Evolutionary conservation across 2,888 invertebrate genomes (phyloP).

Genomic region (Leptinotarsa peninsularis): DNA sequence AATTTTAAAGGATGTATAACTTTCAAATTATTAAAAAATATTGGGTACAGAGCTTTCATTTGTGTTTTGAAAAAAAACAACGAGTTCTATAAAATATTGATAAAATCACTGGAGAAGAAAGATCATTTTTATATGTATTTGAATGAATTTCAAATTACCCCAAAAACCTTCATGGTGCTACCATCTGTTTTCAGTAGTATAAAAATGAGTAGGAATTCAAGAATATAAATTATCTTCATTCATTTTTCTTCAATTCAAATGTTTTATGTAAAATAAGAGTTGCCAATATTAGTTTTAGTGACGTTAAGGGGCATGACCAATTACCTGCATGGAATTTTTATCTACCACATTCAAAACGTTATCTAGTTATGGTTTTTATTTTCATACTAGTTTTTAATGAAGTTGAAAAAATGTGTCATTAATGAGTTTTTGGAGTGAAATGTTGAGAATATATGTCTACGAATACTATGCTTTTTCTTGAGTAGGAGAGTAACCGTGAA

Average conservation of each 20-base stretch:
- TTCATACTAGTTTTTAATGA: too few species aligned
- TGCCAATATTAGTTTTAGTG: too few species aligned
- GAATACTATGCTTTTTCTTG: too few species aligned
- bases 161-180: slow-evolving; percentile 35
- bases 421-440: too few species aligned
- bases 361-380: too few species aligned
- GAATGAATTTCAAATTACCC: slow-evolving; percentile 22
- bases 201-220: slow-evolving; percentile 28
- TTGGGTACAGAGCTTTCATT: slow-evolving; percentile 45
- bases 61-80: slow-evolving; percentile 45
- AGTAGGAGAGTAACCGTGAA: too few species aligned
- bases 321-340: too few species aligned
- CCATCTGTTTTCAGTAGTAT: slow-evolving; percentile 35
- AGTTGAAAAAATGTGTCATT: too few species aligned
- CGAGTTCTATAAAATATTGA: slow-evolving; percentile 38
- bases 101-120: slow-evolving; percentile 23
- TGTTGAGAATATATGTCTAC: too few species aligned
- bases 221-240: slow-evolving; percentile 25
- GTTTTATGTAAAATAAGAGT: too few species aligned
- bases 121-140: slow-evolving; percentile 28
- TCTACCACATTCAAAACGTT: too few species aligned
- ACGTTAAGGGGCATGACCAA: too few species aligned
- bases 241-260: neutral
- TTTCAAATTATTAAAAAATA: slow-evolving; percentile 35
- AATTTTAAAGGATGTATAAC: slow-evolving; percentile 37